phyloP scores from a whole-genome alignment of 2,113 vertebrate species.

The Anser brachyrhynchus region DNA sequence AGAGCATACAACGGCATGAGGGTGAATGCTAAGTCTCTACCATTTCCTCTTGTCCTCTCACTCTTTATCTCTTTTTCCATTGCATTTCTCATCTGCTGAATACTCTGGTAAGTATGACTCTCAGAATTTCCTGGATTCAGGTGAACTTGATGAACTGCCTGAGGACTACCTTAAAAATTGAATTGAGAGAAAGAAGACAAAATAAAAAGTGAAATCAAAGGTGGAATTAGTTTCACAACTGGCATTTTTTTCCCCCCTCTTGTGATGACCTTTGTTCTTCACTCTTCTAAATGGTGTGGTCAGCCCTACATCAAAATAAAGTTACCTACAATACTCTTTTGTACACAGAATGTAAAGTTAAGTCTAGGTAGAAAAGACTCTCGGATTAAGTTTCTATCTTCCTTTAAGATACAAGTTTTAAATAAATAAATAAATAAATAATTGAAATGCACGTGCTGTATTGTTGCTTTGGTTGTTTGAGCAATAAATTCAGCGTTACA shows the following conservation, averaged over 20 bases:
- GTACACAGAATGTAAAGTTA: neutral
- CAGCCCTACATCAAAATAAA: neutral
- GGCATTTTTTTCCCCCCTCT: neutral
- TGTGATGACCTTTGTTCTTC: neutral
- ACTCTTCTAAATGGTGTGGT: neutral
- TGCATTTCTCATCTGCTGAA: constrained; percentile 85
- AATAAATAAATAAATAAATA: too few species aligned
- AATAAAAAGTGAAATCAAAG: neutral
- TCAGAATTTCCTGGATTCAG: constrained; percentile 56
- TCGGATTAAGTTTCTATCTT: neutral
- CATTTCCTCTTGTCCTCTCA: constrained; percentile 80
- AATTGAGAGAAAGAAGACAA: neutral
- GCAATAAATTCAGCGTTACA: too few species aligned
- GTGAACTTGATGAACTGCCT: constrained; percentile 7
- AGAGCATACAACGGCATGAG: constrained; percentile 90
- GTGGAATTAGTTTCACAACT: neutral
- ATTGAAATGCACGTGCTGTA: too few species aligned
- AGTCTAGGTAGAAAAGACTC: neutral
- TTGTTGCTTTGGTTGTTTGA: too few species aligned
- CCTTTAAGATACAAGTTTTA: neutral
- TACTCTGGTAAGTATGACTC: constrained; percentile 67
- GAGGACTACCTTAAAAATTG: constrained; percentile 47
- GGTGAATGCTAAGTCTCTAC: constrained; percentile 87
- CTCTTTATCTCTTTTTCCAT: constrained; percentile 86
- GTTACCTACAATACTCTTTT: neutral